Evolutionary conservation across 2,113 vertebrate species (phyloP).

Genomic region (Mohoua ochrocephala): DNA sequence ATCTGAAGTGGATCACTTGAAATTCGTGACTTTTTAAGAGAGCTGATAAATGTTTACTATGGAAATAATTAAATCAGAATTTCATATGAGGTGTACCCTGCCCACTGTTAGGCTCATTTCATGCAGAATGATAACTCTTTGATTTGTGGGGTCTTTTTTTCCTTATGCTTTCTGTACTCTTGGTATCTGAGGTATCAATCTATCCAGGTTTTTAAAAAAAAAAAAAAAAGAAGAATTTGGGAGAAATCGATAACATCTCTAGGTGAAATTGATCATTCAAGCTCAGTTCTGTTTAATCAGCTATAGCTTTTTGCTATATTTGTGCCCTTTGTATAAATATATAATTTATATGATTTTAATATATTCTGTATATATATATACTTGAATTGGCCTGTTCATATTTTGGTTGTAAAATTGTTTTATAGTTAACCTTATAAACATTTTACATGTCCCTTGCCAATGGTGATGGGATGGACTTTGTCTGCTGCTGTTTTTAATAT

Average conservation of each 20-base stretch:
- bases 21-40: conserved; percentile 62
- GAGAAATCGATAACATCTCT: not conserved
- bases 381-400: conserved; percentile 73
- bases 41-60: conserved; percentile 58
- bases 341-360: conserved; percentile 89
- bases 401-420: conserved; percentile 70
- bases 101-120: conserved; percentile 36
- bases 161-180: not conserved
- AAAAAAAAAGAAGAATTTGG: not conserved
- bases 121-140: not conserved
- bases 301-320: conserved; percentile 69
- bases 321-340: conserved; percentile 81
- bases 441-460: conserved; percentile 56
- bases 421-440: conserved; percentile 65
- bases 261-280: not conserved
- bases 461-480: conserved; percentile 23
- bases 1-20: conserved; percentile 62
- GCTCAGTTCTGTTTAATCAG: conserved; percentile 37
- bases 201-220: not conserved
- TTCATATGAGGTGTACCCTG: conserved; percentile 39
- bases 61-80: conserved; percentile 68
- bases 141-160: not conserved
- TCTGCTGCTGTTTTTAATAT: conserved; percentile 69
- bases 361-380: conserved; percentile 77
- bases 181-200: conserved; percentile 13